A percentile compares a stretch with the other conserved stretches of the same genome.
Conservation (phyloP, 2,797 vertebrate species). For the Enteromius anoplus region DNA sequence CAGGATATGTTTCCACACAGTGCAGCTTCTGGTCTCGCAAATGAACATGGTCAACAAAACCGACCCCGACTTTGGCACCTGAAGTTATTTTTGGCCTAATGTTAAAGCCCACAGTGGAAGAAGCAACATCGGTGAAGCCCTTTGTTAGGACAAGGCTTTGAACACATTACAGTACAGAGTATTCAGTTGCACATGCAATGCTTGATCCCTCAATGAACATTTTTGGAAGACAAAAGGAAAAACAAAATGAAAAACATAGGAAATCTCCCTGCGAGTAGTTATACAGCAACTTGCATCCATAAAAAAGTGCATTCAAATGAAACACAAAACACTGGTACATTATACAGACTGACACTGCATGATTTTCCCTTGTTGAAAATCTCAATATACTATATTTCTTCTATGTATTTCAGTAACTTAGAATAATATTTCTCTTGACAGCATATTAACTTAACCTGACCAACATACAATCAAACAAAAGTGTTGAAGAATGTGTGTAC, state of each 20-base stretch:
- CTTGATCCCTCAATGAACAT: constrained; percentile 43
- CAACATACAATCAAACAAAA: constrained; percentile 6
- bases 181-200: constrained; percentile 16
- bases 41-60: neutral
- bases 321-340: constrained; percentile 58
- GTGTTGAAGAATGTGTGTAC: constrained; percentile 32
- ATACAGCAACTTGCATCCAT: constrained; percentile 60
- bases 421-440: neutral
- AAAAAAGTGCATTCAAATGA: constrained; percentile 69
- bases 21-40: constrained; percentile 43
- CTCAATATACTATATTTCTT: constrained; percentile 43
- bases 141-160: constrained; percentile 10
- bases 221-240: constrained; percentile 53
- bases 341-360: constrained; percentile 42
- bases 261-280: constrained; percentile 59
- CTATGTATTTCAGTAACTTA: constrained; percentile 33
- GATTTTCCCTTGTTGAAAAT: constrained; percentile 26
- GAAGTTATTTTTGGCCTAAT: constrained; percentile 22
- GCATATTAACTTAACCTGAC: constrained; percentile 1
- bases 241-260: constrained; percentile 14
- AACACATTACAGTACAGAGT: constrained; percentile 22
- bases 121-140: constrained; percentile 44
- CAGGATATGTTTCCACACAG: constrained; percentile 49
- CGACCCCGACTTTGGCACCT: constrained; percentile 60
- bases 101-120: constrained; percentile 33